Conservation (phyloP, 2,888 invertebrate genomes). For the Drosophila eohydei region DNA sequence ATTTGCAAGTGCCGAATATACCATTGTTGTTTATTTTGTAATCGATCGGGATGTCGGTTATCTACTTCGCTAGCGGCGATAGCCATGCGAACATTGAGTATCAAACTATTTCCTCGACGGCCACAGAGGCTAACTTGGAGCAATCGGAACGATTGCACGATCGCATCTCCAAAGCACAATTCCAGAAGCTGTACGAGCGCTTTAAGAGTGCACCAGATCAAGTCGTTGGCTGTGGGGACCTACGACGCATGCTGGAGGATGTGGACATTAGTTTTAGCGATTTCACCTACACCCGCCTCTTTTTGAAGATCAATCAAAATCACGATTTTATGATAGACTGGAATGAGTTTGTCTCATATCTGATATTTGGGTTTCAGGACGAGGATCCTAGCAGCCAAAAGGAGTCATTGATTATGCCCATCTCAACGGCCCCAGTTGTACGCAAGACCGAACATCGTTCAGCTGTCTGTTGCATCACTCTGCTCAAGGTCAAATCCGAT, state of each 20-base stretch:
- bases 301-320: slow-evolving; percentile 88
- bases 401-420: slow-evolving; percentile 88
- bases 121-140: slow-evolving; percentile 38
- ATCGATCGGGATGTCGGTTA: slow-evolving; percentile 39
- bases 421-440: slow-evolving; percentile 87
- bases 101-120: slow-evolving; percentile 73
- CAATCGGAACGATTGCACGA: slow-evolving; percentile 81
- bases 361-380: slow-evolving; percentile 90
- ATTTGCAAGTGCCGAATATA: slow-evolving; percentile 21
- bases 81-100: slow-evolving; percentile 65
- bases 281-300: slow-evolving; percentile 87
- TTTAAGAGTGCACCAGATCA: slow-evolving; percentile 62
- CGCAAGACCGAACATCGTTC: slow-evolving; percentile 89
- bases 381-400: slow-evolving; percentile 88
- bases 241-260: slow-evolving; percentile 69
- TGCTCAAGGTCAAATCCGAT: slow-evolving; percentile 71
- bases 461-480: slow-evolving; percentile 87
- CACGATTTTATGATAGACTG: slow-evolving; percentile 87
- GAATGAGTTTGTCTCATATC: slow-evolving; percentile 92
- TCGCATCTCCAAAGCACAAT: slow-evolving; percentile 76
- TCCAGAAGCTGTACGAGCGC: slow-evolving; percentile 69
- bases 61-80: slow-evolving; percentile 44
- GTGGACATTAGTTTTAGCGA: slow-evolving; percentile 83
- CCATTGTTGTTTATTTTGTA: neutral
- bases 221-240: slow-evolving; percentile 66